Conservation (phyloP, 2,797 vertebrate genomes). For the Buphagus erythrorhynchus region DNA sequence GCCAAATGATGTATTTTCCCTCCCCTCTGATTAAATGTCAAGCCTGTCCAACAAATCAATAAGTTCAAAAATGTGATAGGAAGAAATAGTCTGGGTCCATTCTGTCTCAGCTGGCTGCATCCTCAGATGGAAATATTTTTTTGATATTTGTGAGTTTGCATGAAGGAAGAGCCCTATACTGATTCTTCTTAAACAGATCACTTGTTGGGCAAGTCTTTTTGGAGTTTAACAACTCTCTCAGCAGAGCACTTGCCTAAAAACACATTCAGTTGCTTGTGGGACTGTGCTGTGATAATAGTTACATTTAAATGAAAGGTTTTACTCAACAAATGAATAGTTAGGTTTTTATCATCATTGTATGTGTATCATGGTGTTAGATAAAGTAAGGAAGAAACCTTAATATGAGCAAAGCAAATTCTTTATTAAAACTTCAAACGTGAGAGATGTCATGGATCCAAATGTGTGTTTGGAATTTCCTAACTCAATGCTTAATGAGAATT, state of each 20-base stretch:
- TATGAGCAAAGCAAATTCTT: background rate
- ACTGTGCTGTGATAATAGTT: background rate
- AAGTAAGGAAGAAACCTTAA: background rate
- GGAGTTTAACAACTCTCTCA: background rate
- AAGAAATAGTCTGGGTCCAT: background rate
- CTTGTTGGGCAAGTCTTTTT: background rate
- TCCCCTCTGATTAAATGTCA: conserved; percentile 66
- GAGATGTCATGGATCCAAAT: background rate
- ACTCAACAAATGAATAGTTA: background rate
- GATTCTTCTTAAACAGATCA: background rate
- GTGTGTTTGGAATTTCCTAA: background rate
- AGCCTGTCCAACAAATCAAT: conserved; percentile 50
- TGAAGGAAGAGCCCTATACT: background rate
- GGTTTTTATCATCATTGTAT: background rate
- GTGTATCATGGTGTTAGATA: background rate
- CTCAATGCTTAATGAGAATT: background rate
- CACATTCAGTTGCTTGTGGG: background rate
- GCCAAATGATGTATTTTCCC: conserved; percentile 66
- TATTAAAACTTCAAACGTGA: background rate
- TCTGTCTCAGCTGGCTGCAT: background rate
- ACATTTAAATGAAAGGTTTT: background rate
- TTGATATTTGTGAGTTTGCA: background rate
- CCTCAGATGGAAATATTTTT: background rate
- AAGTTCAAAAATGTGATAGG: conserved; percentile 17
- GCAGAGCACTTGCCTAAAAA: background rate